Percentiles rank a stretch among this genome's conserved stretches.
These are phyloP conservation scores for Patiria pectinifera DNA, from an alignment of 53 echinoderm and acorn worm species.

Conservation along the genomic window DNA sequence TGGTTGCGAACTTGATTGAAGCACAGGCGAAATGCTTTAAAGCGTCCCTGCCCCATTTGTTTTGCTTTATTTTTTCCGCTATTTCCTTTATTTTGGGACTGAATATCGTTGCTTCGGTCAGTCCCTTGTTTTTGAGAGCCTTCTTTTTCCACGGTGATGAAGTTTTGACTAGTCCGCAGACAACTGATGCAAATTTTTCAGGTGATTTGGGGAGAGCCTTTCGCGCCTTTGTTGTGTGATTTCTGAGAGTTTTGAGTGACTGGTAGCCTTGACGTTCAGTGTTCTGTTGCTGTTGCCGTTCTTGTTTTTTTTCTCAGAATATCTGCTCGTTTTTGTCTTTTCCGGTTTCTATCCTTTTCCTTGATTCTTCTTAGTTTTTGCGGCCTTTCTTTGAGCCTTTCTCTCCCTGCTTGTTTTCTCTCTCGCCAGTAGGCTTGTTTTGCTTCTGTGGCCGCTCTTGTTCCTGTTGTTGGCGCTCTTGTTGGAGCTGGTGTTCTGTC, in stretches of 20 bases:
- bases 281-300: not conserved
- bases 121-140: slow-evolving; percentile 12
- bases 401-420: slow-evolving; percentile 25
- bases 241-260: slow-evolving; percentile 12
- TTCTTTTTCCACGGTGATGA: slow-evolving; percentile 33
- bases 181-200: slow-evolving; percentile 29
- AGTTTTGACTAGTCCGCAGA: not conserved
- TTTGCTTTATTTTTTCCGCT: slow-evolving; percentile 2
- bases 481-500: not conserved
- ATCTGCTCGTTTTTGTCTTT: not conserved
- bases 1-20: slow-evolving; percentile 1
- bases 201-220: slow-evolving; percentile 6
- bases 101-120: not conserved
- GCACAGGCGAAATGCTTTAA: slow-evolving; percentile 24
- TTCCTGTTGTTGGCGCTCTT: not conserved
- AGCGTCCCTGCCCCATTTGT: slow-evolving; percentile 10
- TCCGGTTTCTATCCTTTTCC: slow-evolving; percentile 30
- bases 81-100: slow-evolving; percentile 14
- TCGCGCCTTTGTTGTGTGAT: slow-evolving; percentile 13
- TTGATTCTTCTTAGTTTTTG: slow-evolving; percentile 17
- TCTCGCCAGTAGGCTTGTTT: slow-evolving; percentile 34
- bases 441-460: slow-evolving; percentile 8
- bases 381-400: slow-evolving; percentile 1
- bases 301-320: slow-evolving; percentile 1
- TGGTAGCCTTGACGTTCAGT: not conserved